A percentile compares a stretch with the other conserved stretches of the same genome.
Evolutionary conservation across 2,888 invertebrate species (phyloP).

Genomic region (Arge pagana): DNA sequence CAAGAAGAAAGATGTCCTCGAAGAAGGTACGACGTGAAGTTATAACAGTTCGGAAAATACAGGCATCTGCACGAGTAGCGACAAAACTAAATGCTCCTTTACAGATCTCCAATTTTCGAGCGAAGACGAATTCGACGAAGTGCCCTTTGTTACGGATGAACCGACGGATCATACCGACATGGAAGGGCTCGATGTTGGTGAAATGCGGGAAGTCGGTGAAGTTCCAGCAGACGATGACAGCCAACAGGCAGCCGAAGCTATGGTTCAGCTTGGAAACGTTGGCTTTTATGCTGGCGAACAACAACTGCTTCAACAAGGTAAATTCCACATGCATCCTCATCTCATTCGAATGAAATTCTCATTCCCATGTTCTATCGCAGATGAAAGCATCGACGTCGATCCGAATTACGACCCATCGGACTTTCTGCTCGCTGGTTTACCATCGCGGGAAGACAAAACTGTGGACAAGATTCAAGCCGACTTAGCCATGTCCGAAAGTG

Average conservation of each 20-base stretch:
- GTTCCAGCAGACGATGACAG: constrained; percentile 64
- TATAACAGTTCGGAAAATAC: too few species aligned
- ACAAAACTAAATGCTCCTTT: constrained; percentile 24
- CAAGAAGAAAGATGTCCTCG: constrained; percentile 71
- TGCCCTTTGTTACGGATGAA: constrained; percentile 63
- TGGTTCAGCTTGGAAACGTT: constrained; percentile 74
- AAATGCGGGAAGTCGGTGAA: constrained; percentile 48
- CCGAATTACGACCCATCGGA: constrained; percentile 87
- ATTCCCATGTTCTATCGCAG: constrained; percentile 50
- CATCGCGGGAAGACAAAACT: constrained; percentile 53
- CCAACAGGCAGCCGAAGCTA: constrained; percentile 75
- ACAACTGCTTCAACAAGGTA: constrained; percentile 54
- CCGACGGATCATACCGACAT: constrained; percentile 52
- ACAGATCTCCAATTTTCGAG: constrained; percentile 73
- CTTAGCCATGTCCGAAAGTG: constrained; percentile 78
- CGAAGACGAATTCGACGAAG: constrained; percentile 71
- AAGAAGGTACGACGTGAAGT: constrained; percentile 66
- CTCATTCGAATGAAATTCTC: neutral
- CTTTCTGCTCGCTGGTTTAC: constrained; percentile 69
- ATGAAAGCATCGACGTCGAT: constrained; percentile 77
- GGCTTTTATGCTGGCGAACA: constrained; percentile 65
- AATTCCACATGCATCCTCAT: too few species aligned
- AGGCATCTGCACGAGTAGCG: neutral
- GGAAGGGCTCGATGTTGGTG: constrained; percentile 47
- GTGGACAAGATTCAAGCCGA: constrained; percentile 72